A percentile compares a stretch with the other conserved stretches of the same genome.
These are phyloP conservation scores for Megaceryle maxima DNA, from an alignment of 2,113 vertebrate genomes.

Conservation along the genomic window DNA sequence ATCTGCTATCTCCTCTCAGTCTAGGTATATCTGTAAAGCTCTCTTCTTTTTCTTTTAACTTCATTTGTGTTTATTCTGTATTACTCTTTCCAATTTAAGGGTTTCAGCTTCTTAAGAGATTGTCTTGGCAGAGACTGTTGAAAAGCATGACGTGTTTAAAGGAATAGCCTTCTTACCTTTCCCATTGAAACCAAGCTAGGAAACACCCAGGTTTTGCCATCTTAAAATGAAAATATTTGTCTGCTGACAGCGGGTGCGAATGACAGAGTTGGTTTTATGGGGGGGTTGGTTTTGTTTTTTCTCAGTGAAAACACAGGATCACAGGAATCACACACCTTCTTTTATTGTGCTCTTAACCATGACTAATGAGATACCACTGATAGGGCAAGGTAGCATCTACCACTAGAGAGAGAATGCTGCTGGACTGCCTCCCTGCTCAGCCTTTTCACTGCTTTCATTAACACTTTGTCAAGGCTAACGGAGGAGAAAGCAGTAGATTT, in stretches of 20 bases:
- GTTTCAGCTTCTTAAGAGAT: neutral
- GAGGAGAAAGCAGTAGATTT: neutral
- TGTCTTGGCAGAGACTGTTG: neutral
- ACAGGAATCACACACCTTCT: neutral
- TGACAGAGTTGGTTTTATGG: neutral
- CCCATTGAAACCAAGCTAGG: neutral
- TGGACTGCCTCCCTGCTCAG: neutral
- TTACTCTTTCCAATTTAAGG: neutral
- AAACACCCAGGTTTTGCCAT: neutral
- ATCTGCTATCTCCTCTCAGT: conserved; percentile 76
- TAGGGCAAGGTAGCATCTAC: neutral
- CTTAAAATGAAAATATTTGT: neutral
- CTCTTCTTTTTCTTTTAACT: conserved; percentile 4
- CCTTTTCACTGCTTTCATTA: conserved; percentile 12
- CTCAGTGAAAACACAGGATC: neutral
- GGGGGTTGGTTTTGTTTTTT: neutral
- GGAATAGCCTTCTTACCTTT: neutral
- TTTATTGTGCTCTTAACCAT: neutral
- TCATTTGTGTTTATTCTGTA: neutral
- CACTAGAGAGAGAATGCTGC: neutral
- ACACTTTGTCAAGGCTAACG: neutral
- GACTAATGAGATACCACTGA: neutral
- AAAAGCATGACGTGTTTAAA: neutral
- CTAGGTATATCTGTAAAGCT: conserved; percentile 74
- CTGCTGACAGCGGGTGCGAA: neutral